Evolutionary conservation across 2,797 vertebrate genomes (phyloP).

Genomic region (Sebastiscus tertius): DNA sequence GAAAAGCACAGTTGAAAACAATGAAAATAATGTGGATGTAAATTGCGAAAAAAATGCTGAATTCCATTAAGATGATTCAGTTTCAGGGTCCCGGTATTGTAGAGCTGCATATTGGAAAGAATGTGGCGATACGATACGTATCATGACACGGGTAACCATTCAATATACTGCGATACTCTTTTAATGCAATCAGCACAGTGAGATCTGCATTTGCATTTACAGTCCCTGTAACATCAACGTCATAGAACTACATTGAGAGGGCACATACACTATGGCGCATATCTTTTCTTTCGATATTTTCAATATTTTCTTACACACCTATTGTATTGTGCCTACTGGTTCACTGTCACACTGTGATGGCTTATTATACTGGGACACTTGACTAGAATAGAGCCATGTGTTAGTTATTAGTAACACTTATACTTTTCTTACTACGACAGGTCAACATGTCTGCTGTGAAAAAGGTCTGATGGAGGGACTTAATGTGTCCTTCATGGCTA

Average conservation of each 20-base stretch:
- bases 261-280: too few species aligned
- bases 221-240: too few species aligned
- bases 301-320: too few species aligned
- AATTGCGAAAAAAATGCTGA: too few species aligned
- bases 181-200: too few species aligned
- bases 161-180: too few species aligned
- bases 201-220: too few species aligned
- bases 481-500: neutral
- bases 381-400: neutral
- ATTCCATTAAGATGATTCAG: neutral
- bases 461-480: neutral
- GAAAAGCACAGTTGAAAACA: neutral
- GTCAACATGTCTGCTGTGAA: neutral
- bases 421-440: neutral
- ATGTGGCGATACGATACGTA: too few species aligned
- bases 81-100: neutral
- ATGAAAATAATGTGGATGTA: neutral
- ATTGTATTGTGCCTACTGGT: neutral
- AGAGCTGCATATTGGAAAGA: too few species aligned
- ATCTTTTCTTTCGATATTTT: too few species aligned
- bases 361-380: neutral
- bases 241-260: too few species aligned
- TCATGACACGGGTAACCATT: too few species aligned
- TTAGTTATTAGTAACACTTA: neutral
- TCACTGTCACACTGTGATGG: neutral